A percentile compares a stretch with the other conserved stretches of the same genome.
Evolutionary conservation across 2,888 invertebrate species (phyloP).

Genomic region (Acrocyrtus sp.): DNA sequence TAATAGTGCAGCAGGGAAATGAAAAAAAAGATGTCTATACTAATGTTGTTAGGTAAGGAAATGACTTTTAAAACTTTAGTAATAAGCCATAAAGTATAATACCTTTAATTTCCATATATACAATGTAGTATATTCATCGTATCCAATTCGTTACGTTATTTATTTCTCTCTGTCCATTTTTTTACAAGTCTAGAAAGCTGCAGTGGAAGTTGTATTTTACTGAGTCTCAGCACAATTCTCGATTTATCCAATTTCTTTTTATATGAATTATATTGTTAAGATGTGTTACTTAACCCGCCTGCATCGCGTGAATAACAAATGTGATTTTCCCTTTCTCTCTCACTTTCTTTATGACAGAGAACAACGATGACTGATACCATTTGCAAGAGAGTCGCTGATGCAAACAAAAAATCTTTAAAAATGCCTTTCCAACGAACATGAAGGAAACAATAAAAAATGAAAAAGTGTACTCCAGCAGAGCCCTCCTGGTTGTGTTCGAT

Average conservation of each 20-base stretch:
- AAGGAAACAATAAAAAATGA: constrained; percentile 5
- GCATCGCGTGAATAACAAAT: too few relatives aligned
- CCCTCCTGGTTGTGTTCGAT: constrained; percentile 16
- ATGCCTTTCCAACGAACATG: too few relatives aligned
- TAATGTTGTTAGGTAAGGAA: background rate
- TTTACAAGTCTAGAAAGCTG: background rate
- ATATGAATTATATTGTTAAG: background rate
- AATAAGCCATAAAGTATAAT: background rate
- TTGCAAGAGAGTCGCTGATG: background rate
- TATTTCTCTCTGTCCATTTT: background rate
- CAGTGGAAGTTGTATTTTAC: background rate
- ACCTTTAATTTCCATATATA: background rate
- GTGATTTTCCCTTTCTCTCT: too few relatives aligned
- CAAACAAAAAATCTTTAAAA: background rate
- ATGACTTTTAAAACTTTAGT: background rate
- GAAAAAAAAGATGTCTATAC: background rate
- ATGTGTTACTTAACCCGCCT: too few relatives aligned
- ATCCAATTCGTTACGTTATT: constrained; percentile 1
- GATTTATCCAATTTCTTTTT: background rate
- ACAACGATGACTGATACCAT: background rate
- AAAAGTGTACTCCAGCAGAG: constrained; percentile 27
- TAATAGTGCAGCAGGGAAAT: background rate
- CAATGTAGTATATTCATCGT: constrained; percentile 4
- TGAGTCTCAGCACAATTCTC: background rate
- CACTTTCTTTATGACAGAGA: too few relatives aligned